Evolutionary conservation across 2,888 invertebrate species (phyloP).

Genomic region (Choristoneura rosaceana): DNA sequence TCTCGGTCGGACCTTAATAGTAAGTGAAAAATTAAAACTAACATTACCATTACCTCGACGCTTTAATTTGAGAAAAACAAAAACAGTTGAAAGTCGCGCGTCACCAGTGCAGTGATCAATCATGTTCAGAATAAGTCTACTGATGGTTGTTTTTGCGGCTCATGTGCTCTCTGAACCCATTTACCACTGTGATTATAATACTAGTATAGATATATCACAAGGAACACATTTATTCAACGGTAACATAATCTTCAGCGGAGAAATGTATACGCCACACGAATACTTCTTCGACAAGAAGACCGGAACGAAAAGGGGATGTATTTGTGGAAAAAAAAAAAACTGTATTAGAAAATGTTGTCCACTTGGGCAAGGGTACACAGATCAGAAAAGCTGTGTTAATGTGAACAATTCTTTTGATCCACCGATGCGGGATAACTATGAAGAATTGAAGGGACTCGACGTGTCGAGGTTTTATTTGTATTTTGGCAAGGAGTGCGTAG

Average conservation of each 20-base stretch:
- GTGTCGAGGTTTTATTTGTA: constrained; percentile 56
- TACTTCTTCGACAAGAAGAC: constrained; percentile 55
- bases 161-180: constrained; percentile 24
- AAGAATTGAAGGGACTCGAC: background rate
- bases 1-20: too few relatives aligned
- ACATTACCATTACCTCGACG: background rate
- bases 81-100: constrained; percentile 29
- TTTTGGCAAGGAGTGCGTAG: constrained; percentile 57
- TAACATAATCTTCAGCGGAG: constrained; percentile 52
- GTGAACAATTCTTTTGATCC: constrained; percentile 53
- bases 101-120: constrained; percentile 23
- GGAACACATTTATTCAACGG: constrained; percentile 53
- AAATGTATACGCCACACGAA: constrained; percentile 55
- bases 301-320: constrained; percentile 55
- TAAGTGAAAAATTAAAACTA: background rate
- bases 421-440: constrained; percentile 57
- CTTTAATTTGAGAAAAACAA: background rate
- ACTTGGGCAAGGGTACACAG: constrained; percentile 53
- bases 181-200: constrained; percentile 51
- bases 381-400: constrained; percentile 52
- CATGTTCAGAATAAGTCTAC: constrained; percentile 41
- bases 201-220: constrained; percentile 57
- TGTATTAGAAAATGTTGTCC: constrained; percentile 70
- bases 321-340: constrained; percentile 57
- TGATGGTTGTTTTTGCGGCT: constrained; percentile 46